phyloP scores from a whole-genome alignment of 2,113 vertebrate species.

The Varanus salvator region DNA sequence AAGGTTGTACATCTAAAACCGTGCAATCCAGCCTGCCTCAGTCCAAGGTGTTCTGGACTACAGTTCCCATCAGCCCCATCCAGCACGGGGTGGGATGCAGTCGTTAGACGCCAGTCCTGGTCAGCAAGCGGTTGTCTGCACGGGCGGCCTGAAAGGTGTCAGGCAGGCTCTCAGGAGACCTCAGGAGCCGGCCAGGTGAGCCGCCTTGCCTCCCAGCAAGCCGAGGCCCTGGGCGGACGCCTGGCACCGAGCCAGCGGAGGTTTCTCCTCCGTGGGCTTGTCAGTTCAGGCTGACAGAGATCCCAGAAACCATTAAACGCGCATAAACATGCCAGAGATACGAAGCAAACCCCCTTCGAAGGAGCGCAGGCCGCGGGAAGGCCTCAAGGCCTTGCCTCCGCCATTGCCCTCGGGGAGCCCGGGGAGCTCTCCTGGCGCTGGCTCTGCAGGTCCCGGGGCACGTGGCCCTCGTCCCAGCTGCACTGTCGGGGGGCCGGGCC shows the following conservation, averaged over 20 bases:
- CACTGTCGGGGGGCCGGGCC: no score
- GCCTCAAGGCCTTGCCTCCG: background rate
- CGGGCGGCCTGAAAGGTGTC: constrained; percentile 46
- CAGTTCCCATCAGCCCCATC: no score
- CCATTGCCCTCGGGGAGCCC: no score
- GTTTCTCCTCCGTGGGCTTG: constrained; percentile 1
- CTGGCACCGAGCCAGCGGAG: constrained; percentile 50
- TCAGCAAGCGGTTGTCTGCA: background rate
- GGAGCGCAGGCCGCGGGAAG: constrained; percentile 66
- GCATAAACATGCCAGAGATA: constrained; percentile 78
- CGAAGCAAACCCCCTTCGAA: constrained; percentile 74
- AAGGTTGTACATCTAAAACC: background rate
- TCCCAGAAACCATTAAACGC: constrained; percentile 72
- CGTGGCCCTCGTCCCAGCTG: no score
- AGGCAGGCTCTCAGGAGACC: constrained; percentile 5
- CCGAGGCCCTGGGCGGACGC: constrained; percentile 51
- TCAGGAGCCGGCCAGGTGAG: constrained; percentile 33
- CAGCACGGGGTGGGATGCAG: no score
- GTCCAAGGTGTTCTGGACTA: no score
- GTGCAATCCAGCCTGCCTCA: no score
- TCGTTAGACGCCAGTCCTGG: background rate
- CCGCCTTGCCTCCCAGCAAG: constrained; percentile 39
- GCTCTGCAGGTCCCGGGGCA: no score
- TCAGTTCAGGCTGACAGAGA: constrained; percentile 72
- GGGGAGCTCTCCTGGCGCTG: no score